Evolutionary conservation across 2,797 vertebrate species (phyloP).

Genomic region (Coendou prehensilis): DNA sequence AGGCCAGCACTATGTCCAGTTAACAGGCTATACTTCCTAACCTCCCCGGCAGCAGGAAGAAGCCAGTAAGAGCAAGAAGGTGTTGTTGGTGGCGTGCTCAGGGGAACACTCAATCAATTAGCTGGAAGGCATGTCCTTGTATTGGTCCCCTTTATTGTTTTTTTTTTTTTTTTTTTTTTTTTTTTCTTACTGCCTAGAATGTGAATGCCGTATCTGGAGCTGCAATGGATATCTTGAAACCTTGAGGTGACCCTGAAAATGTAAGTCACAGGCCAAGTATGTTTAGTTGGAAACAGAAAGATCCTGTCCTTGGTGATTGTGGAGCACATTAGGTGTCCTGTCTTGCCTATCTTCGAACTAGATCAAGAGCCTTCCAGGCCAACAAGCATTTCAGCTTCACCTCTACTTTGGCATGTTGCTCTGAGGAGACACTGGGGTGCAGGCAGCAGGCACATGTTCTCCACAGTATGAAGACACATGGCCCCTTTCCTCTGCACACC

Average conservation of each 20-base stretch:
- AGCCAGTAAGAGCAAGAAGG: background rate
- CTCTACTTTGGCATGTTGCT: background rate
- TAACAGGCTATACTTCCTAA: background rate
- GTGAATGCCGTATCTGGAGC: background rate
- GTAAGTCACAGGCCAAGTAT: background rate
- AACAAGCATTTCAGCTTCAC: background rate
- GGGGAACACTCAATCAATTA: background rate
- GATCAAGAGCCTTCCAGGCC: background rate
- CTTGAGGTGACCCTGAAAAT: conserved; percentile 37
- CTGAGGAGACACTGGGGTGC: background rate
- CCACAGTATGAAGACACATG: rapidly evolving
- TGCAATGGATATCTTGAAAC: background rate
- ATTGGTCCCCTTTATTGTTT: background rate
- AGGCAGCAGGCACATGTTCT: background rate
- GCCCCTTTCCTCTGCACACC: background rate
- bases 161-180: background rate
- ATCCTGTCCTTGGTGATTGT: background rate
- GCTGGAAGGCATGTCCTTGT: background rate
- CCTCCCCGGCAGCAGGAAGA: background rate
- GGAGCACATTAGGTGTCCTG: background rate
- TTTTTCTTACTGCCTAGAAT: background rate
- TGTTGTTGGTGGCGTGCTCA: background rate
- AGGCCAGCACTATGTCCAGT: background rate
- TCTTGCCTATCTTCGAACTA: background rate
- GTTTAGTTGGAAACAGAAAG: background rate